Conservation (phyloP, 2,113 vertebrate genomes). For the Oreochromis niloticus region DNA sequence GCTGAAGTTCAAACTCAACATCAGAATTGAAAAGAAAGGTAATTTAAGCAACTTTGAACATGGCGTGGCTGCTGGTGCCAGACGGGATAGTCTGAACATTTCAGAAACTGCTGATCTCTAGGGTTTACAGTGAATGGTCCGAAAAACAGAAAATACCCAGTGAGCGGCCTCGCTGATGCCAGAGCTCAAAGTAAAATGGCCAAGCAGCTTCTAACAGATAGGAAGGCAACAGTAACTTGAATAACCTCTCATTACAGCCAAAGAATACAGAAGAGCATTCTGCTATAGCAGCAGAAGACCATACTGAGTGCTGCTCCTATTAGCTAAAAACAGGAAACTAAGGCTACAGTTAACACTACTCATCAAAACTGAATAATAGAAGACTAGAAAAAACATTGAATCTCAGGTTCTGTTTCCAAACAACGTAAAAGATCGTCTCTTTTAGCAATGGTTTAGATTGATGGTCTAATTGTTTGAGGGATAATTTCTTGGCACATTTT, state of each 20-base stretch:
- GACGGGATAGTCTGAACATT: accelerated
- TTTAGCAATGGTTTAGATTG: background rate
- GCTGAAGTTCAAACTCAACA: background rate
- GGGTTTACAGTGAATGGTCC: background rate
- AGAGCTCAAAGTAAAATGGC: background rate
- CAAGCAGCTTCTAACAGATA: background rate
- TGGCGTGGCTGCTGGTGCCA: background rate
- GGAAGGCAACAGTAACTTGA: background rate
- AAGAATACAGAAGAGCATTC: background rate
- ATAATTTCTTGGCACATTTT: background rate
- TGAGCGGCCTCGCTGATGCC: background rate
- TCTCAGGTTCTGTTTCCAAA: background rate
- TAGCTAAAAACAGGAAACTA: background rate
- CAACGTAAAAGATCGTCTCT: accelerated
- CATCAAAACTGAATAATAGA: background rate
- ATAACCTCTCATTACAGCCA: accelerated
- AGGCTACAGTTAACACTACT: no score
- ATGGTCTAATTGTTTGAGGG: background rate
- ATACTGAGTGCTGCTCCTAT: background rate
- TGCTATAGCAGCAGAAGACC: background rate
- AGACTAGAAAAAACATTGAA: background rate
- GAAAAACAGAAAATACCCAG: background rate
- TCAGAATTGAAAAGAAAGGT: background rate
- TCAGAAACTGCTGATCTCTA: background rate
- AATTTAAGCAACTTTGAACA: background rate